Evolutionary conservation across 2,888 invertebrate genomes (phyloP), one percentile per base, ranked within the genome.

Genomic region (Acheta domesticus): DNA sequence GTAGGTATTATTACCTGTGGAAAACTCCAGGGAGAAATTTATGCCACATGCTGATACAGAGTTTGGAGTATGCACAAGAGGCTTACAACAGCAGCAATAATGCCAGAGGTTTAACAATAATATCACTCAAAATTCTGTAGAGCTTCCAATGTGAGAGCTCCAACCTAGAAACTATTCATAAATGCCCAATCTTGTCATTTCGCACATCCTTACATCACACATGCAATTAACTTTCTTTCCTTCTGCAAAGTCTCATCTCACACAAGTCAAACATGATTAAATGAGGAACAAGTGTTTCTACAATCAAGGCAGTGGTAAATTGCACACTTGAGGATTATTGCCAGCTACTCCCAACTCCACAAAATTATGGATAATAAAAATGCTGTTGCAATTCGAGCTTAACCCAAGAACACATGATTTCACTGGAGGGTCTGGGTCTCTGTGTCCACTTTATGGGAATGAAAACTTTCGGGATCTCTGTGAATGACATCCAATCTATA

Each of bases 51-150:
- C 62, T 62, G 62, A 62, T 62, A 12, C n/a, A 62, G 14, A 62
- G 62, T 62, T 62, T 62, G 62, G 62, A 62, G 62, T 62, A 62
- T 62, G 62, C 62, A 62, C 62, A 62, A 62, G 36, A 36, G 14
- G 62, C 62, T 62, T 62, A 19, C n/a, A 19, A 62, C 62, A 62
- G n/a, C n/a, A 19, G 62, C n/a, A 62, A 19, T 62, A 62, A 14
- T 62, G n/a, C n/a, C 14, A n/a, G 62, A 62, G 62, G 62, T 62
- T 62, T n/a, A 62, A 62, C 62, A 62, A 62, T 62, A 62, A 14
- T 19, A 19, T 62, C 62, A 62, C 62, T 62, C 62, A 62, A 62
- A 62, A 62, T 62, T 62, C 62, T 62, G 62, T 5, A 62, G 62
- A 62, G 62, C 62, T 62, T 19, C 36, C 36, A 36, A 36, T 8